Base-by-base conservation (phyloP, 2,113 vertebrate species). In the Psittacara wagleri region DNA sequence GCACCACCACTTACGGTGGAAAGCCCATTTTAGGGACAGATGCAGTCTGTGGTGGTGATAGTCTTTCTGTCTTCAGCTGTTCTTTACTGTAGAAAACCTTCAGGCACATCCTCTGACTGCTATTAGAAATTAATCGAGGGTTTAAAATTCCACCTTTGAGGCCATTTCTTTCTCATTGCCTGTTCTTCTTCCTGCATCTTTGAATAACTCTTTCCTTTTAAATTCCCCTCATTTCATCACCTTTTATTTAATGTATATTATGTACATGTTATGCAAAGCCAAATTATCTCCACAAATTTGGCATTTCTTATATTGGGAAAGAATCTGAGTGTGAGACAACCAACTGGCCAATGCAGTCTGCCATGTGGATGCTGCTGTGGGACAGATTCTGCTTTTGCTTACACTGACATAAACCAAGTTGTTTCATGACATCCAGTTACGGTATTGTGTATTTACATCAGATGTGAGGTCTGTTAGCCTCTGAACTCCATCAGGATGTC, bases 251-350 rank as follows among this genome's bases (percentile, higher is more conserved):
- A 79, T 61, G 51, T 17, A n/a, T 91, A 46, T 83, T 75, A 43
- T 81, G 49, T 79, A 87, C 35, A 63, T 85, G 49, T 41, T 87
- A 41, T 2, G 2, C 41, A 87, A 91, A 94, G 31, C 9, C 66
- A 37, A 43, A 49, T 54, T 52, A 84, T 85, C 92, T 87, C 74
- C 0, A 0, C 4, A 5, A 57, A 73, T 89, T 69, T 79, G 23
- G 31, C 48, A 33, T 57, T 95, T 82, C 43, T 82, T 41, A 41
- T 12, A 13, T 35, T 68, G 55, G 80, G 92, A 86, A 90, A 28
- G 41, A 81, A 46, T 8, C 37, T 0, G 0, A 76, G 28, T 0
- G 0, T 48, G 78, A 79, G 44, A 52, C 43, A 72, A 28, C 9
- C 4, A 1, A 27, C 11, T 4, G 13, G 76, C n/a, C 67, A 51